Evolutionary conservation across 2,113 vertebrate species (phyloP).

Genomic region (Gallinago paraguaiae): DNA sequence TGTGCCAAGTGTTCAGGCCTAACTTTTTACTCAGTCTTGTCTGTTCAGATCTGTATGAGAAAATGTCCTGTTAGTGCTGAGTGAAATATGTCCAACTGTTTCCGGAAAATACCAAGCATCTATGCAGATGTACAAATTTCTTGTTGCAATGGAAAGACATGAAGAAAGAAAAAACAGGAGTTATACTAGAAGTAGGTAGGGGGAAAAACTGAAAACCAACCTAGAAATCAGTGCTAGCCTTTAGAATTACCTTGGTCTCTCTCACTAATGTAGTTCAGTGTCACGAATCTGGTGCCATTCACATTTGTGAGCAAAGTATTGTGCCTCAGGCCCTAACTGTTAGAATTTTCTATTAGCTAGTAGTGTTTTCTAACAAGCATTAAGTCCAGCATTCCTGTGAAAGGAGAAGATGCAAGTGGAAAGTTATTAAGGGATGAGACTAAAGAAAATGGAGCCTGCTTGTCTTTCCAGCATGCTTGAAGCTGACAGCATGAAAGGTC

Average conservation of each 20-base stretch:
- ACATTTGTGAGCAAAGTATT: neutral
- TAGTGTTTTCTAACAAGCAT: neutral
- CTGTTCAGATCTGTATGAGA: neutral
- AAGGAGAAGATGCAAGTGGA: neutral
- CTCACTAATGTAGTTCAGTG: neutral
- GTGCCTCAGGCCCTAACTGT: neutral
- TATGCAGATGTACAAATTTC: neutral
- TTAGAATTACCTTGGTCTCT: neutral
- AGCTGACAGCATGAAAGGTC: fast-evolving
- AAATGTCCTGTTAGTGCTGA: neutral
- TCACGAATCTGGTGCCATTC: neutral
- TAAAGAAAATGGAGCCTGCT: neutral
- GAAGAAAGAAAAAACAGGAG: neutral
- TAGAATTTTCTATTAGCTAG: neutral
- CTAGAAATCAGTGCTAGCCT: neutral
- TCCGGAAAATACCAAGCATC: neutral
- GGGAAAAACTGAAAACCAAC: neutral
- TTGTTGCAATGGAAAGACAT: neutral
- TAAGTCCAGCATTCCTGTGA: neutral
- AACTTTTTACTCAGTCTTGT: neutral
- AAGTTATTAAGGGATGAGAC: neutral
- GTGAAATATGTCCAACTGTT: neutral
- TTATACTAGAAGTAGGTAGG: neutral
- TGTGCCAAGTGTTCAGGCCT: neutral
- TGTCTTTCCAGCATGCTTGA: neutral